Conservation (phyloP, 2,888 invertebrate species). For the Pyrgus malvae region DNA sequence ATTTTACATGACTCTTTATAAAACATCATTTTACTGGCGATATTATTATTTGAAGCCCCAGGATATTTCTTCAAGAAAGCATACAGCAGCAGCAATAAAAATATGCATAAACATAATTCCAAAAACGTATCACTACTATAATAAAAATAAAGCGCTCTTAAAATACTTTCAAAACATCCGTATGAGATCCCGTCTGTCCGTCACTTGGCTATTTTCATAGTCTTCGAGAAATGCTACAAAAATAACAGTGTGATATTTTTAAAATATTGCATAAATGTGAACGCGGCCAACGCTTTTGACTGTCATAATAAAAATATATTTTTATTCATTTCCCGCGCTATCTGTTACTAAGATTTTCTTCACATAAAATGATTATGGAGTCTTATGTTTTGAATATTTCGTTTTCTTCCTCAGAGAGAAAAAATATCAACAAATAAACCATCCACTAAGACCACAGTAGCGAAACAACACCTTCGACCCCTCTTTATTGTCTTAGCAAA, state of each 20-base stretch:
- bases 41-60: too few relatives aligned
- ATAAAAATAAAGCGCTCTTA: constrained; percentile 17
- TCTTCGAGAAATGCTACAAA: constrained; percentile 4
- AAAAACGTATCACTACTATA: not conserved
- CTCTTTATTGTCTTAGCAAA: constrained; percentile 15
- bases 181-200: constrained; percentile 16
- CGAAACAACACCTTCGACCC: constrained; percentile 14
- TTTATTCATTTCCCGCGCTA: not conserved
- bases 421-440: not conserved
- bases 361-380: not conserved
- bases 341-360: not conserved
- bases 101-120: not conserved
- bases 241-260: constrained; percentile 15
- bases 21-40: too few relatives aligned
- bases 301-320: not conserved
- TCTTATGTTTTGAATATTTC: not conserved
- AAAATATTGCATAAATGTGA: constrained; percentile 1
- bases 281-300: not conserved
- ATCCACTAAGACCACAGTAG: constrained; percentile 2
- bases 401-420: too few relatives aligned
- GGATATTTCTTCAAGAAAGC: too few relatives aligned
- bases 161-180: constrained; percentile 24
- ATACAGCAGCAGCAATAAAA: too few relatives aligned
- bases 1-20: too few relatives aligned
- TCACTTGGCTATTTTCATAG: constrained; percentile 23